These are phyloP conservation scores for Streptopelia turtur DNA, from an alignment of 2,797 vertebrate species.

Conservation along the genomic window DNA sequence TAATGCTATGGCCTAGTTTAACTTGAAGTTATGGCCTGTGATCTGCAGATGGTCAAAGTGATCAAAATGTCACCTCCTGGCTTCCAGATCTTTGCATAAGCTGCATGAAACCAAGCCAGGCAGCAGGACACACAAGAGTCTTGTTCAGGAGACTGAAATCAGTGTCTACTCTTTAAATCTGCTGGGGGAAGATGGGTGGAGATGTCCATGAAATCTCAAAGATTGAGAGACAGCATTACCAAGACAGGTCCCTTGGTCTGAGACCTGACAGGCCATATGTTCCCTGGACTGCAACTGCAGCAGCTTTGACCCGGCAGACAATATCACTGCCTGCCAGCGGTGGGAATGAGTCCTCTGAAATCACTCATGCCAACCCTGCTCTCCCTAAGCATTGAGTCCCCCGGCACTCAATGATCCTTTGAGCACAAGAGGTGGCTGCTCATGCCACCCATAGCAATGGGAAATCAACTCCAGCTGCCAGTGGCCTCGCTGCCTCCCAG, in stretches of 20 bases:
- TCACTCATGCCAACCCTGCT: background rate
- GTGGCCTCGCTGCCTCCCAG: background rate
- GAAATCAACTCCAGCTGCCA: background rate
- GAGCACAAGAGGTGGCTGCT: background rate
- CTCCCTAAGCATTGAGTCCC: background rate
- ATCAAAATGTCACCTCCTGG: background rate
- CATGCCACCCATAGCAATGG: background rate
- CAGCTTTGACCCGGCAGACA: background rate
- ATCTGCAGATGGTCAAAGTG: background rate
- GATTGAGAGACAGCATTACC: background rate
- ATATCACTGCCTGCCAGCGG: background rate
- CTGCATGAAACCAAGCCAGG: background rate
- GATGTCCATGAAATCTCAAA: background rate
- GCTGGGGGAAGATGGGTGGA: background rate
- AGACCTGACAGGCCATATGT: background rate
- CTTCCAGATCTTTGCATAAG: background rate
- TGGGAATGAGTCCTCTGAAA: background rate
- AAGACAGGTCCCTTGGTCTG: background rate
- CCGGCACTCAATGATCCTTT: background rate
- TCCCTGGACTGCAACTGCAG: background rate
- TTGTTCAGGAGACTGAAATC: background rate
- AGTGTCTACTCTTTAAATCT: background rate
- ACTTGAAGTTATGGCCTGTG: background rate
- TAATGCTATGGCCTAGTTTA: background rate
- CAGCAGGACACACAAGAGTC: background rate